Evolutionary conservation across 1,140 invertebrate genomes (phyloP).

Genomic region (Drosophila murphyi): DNA sequence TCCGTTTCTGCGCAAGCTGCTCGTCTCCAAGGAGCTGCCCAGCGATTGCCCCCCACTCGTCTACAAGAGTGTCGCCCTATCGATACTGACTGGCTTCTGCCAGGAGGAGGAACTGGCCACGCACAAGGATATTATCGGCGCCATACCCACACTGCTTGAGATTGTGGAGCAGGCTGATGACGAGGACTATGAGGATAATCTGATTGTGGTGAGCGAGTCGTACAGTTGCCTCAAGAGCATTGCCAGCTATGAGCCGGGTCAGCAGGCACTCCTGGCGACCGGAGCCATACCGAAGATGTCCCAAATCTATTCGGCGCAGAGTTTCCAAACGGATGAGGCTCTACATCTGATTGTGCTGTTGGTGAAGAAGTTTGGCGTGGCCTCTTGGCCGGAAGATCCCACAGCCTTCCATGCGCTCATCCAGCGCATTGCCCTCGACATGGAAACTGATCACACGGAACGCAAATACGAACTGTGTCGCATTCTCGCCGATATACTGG

Average conservation of each 20-base stretch:
- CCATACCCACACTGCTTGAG: constrained; percentile 92
- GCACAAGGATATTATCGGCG: constrained; percentile 92
- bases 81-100: constrained; percentile 93
- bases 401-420: constrained; percentile 92
- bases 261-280: constrained; percentile 90
- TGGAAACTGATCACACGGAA: constrained; percentile 93
- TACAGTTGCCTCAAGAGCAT: constrained; percentile 93
- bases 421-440: constrained; percentile 93
- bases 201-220: constrained; percentile 94
- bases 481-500: constrained; percentile 90
- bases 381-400: constrained; percentile 90
- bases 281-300: constrained; percentile 92
- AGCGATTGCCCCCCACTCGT: constrained; percentile 93
- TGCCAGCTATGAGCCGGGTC: constrained; percentile 89
- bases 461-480: constrained; percentile 94
- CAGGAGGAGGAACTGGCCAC: constrained; percentile 90
- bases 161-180: constrained; percentile 92
- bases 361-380: constrained; percentile 88
- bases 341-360: constrained; percentile 91
- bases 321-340: constrained; percentile 94
- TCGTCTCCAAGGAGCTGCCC: constrained; percentile 90
- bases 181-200: constrained; percentile 92
- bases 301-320: constrained; percentile 93
- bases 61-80: constrained; percentile 95
- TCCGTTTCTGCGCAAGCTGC: constrained; percentile 91